Base-by-base conservation (phyloP, 2,113 vertebrate species). In the Hypomesus transpacificus region DNA sequence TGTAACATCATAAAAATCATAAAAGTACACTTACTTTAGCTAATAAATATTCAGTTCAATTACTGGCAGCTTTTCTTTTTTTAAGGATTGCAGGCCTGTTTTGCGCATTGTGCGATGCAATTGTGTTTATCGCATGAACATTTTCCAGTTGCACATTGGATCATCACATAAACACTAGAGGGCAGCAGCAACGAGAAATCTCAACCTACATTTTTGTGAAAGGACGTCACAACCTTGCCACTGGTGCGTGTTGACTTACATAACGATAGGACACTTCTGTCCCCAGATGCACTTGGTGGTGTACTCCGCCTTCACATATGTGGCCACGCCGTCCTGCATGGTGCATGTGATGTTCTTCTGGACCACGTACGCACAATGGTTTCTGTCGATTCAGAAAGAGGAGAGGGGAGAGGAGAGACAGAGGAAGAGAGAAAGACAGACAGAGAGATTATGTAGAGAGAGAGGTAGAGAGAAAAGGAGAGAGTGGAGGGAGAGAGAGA, bases 211-310 rank as follows among this genome's bases (percentile, higher is more conserved):
- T 16, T 56, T 18, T 56, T 56, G n/a, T 14, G 59, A 61, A 61
- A 26, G 59, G 59, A 61, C 20, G n/a, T 2, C 9, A 5, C 6
- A 2, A 14, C 59, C 39, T 46, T 46, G 31, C 31, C 39, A 46
- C 39, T 46, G 8, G 39, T 46, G 39, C 8, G 11, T 11, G 26
- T 50, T 21, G 71, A 94, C 97, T 94, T 90, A 99, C 96, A 92
- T 90, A 70, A 99, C 90, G 75, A 93, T 94, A 0, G 94, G 94
- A 82, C 97, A 99, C 84, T 95, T 98, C 87, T 95, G 94, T 31
- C 96, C 96, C 97, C 97, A 98, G 85, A 93, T 91, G 90, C 97
- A 99, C 80, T 95, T 96, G 86, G 93, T 95, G 85, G 93, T 95
- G 89, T 97, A 98, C 73, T 99, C 96, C 0, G 97, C 95, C 86